phyloP scores from a whole-genome alignment of 2,797 vertebrate species.

The Anableps anableps region DNA sequence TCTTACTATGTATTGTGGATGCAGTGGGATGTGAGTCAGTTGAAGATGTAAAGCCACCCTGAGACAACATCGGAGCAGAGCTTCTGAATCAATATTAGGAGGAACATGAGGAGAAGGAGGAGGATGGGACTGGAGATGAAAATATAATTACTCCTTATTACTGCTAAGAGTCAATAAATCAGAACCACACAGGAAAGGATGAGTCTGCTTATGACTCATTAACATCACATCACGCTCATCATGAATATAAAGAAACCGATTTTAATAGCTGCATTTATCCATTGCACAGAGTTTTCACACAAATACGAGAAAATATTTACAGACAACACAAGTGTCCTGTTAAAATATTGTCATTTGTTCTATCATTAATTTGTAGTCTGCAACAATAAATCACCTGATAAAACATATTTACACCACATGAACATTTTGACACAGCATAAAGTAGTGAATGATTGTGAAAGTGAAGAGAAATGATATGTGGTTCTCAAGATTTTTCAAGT shows the following conservation, averaged over 20 bases:
- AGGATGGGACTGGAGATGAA: constrained; percentile 37
- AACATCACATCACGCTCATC: background rate
- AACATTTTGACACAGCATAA: too few relatives aligned
- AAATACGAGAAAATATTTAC: too few relatives aligned
- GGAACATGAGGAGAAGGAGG: constrained; percentile 43
- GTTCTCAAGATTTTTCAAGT: too few relatives aligned
- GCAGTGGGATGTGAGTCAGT: constrained; percentile 44
- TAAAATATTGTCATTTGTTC: too few relatives aligned
- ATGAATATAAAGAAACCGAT: background rate
- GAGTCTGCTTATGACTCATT: constrained; percentile 18
- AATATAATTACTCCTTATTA: constrained; percentile 51
- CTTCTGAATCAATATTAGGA: constrained; percentile 51
- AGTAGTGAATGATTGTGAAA: too few relatives aligned
- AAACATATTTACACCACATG: too few relatives aligned
- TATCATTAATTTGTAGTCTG: too few relatives aligned
- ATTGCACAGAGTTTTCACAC: too few relatives aligned
- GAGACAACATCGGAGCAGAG: constrained; percentile 34
- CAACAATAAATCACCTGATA: too few relatives aligned
- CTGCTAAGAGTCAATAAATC: constrained; percentile 30
- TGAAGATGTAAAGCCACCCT: constrained; percentile 32
- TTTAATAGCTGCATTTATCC: background rate
- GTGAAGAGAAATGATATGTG: too few relatives aligned
- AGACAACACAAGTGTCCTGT: too few relatives aligned
- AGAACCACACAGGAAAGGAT: constrained; percentile 17
- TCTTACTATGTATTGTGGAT: background rate